Percentiles rank a stretch among this genome's conserved stretches.
These are phyloP conservation scores for Etheostoma nigrum DNA, from an alignment of 2,797 vertebrate genomes.

Conservation along the genomic window DNA sequence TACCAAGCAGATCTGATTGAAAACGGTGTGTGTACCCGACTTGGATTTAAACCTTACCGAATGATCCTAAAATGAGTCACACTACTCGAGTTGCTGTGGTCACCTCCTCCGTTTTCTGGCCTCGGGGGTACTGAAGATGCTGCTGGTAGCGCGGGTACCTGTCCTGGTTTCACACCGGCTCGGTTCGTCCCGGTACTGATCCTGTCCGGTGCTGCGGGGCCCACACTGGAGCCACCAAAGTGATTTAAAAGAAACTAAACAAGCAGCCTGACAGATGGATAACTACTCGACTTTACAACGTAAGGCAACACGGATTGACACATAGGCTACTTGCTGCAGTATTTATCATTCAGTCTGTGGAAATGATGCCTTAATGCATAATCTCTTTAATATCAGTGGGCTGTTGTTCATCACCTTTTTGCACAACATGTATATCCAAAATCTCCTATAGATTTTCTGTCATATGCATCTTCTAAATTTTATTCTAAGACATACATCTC, in stretches of 20 bases:
- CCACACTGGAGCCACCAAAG: conserved; percentile 37
- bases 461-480: not conserved
- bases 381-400: not conserved
- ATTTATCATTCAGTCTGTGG: conserved; percentile 32
- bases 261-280: conserved; percentile 86
- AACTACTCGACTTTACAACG: conserved; percentile 89
- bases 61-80: conserved; percentile 42
- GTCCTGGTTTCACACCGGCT: conserved; percentile 63
- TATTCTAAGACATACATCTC: not conserved
- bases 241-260: conserved; percentile 6
- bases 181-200: conserved; percentile 71
- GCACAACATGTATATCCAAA: not conserved
- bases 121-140: conserved; percentile 65
- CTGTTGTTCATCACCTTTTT: not conserved
- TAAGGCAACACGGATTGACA: conserved; percentile 80
- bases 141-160: conserved; percentile 65
- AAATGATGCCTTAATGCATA: conserved; percentile 18
- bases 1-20: conserved; percentile 36
- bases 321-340: conserved; percentile 65
- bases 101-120: conserved; percentile 43
- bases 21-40: conserved; percentile 18
- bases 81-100: conserved; percentile 29
- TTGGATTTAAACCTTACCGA: conserved; percentile 63
- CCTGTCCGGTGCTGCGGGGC: conserved; percentile 57
- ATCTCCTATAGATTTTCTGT: not conserved